These are phyloP conservation scores for Aporophyla nigra DNA, from an alignment of 2,888 invertebrate genomes.

Conservation along the genomic window DNA sequence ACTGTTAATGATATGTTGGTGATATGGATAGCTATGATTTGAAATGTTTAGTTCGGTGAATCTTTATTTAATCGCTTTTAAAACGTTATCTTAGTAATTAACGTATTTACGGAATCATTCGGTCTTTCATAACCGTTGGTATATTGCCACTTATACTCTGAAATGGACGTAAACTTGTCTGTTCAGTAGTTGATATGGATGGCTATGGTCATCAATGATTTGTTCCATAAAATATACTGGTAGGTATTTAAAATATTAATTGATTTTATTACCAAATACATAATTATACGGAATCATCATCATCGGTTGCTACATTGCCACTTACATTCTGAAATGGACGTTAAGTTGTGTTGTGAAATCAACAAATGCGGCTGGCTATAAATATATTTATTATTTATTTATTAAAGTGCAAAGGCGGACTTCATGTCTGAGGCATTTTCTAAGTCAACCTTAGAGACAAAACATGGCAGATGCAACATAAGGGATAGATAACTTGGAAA, in stretches of 20 bases:
- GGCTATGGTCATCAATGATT: neutral
- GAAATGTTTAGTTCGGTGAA: neutral
- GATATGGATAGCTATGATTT: neutral
- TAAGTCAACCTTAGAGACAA: too few species aligned
- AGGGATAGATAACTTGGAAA: too few species aligned
- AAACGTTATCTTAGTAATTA: neutral
- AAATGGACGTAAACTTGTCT: neutral
- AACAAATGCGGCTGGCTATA: neutral
- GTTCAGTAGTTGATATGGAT: neutral
- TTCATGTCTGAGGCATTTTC: too few species aligned
- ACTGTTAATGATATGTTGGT: too few species aligned
- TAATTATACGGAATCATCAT: neutral
- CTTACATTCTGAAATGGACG: neutral
- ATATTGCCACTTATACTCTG: slow-evolving; percentile 9
- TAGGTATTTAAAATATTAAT: neutral
- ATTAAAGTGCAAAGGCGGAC: too few species aligned
- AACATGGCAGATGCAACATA: too few species aligned
- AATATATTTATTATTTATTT: neutral
- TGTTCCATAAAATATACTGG: neutral
- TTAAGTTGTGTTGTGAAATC: neutral
- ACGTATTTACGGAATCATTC: neutral
- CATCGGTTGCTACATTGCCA: neutral
- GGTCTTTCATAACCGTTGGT: too few species aligned
- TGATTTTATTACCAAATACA: neutral
- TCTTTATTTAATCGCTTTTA: neutral